Evolutionary conservation across 2,113 vertebrate species (phyloP).

Genomic region (Eudyptes chrysolophus): DNA sequence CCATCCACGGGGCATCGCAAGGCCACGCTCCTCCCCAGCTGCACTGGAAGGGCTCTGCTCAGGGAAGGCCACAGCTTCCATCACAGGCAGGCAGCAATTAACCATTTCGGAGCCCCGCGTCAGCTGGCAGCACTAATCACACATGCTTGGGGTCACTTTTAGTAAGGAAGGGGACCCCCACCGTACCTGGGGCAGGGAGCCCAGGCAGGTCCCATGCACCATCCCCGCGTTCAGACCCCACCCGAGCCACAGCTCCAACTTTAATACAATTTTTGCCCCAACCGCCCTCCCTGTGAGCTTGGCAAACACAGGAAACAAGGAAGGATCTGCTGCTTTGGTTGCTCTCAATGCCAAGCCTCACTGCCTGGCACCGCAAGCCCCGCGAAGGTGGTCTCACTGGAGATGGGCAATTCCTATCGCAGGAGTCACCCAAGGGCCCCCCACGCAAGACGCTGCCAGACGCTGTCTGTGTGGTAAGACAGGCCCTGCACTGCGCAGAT

Average conservation of each 20-base stretch:
- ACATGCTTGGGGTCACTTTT: not conserved
- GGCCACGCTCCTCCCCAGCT: not conserved
- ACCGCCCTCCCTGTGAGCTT: not conserved
- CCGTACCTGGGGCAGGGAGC: fast-evolving
- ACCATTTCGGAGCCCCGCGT: not conserved
- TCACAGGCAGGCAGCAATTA: not conserved
- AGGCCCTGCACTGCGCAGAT: not conserved
- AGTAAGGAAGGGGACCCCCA: not conserved
- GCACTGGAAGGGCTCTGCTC: not conserved
- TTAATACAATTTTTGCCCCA: not conserved
- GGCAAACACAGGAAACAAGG: not conserved
- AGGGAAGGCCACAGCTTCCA: not conserved
- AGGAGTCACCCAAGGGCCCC: not conserved
- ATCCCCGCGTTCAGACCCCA: fast-evolving
- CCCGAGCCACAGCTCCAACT: not conserved
- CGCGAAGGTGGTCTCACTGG: not conserved
- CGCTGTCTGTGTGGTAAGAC: fast-evolving
- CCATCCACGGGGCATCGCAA: not conserved
- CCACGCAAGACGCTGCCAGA: not conserved
- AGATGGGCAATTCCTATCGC: not conserved
- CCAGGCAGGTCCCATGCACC: not conserved
- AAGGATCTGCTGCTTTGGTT: not conserved
- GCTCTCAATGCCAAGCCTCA: not conserved
- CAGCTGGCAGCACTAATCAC: not conserved
- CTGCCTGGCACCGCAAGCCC: not conserved